phyloP scores from a whole-genome alignment of 2,888 invertebrate genomes.

The Prosapia bicincta region DNA sequence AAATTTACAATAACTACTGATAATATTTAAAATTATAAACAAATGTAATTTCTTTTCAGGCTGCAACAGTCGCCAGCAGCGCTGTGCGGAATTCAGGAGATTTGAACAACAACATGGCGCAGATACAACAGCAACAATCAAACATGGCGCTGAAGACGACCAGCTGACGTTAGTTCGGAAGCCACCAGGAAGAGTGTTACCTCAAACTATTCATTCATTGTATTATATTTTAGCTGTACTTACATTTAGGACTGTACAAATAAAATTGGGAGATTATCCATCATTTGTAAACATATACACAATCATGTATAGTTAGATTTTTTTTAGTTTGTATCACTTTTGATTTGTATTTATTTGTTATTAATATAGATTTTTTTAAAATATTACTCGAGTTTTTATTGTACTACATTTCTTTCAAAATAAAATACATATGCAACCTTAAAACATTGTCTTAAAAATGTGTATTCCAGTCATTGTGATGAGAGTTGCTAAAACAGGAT shows the following conservation, averaged over 20 bases:
- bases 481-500: too few relatives aligned
- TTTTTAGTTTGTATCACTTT: neutral
- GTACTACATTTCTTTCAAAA: too few relatives aligned
- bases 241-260: neutral
- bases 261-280: neutral
- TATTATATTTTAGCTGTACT: neutral
- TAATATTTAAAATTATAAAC: too few relatives aligned
- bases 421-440: too few relatives aligned
- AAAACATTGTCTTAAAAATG: too few relatives aligned
- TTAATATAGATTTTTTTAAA: neutral
- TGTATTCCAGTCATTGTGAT: too few relatives aligned
- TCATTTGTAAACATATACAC: neutral
- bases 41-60: constrained; percentile 19
- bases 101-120: constrained; percentile 66
- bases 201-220: neutral
- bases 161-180: constrained; percentile 12
- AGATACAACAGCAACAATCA: constrained; percentile 40
- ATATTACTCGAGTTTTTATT: neutral
- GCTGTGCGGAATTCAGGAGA: constrained; percentile 49
- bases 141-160: neutral
- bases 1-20: too few relatives aligned
- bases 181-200: neutral
- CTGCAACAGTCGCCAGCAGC: constrained; percentile 25
- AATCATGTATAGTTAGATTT: neutral
- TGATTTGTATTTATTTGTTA: neutral